Percentiles rank a stretch among this genome's conserved stretches.
Conservation (phyloP, 2,797 vertebrate genomes). For the Amblyraja radiata region DNA sequence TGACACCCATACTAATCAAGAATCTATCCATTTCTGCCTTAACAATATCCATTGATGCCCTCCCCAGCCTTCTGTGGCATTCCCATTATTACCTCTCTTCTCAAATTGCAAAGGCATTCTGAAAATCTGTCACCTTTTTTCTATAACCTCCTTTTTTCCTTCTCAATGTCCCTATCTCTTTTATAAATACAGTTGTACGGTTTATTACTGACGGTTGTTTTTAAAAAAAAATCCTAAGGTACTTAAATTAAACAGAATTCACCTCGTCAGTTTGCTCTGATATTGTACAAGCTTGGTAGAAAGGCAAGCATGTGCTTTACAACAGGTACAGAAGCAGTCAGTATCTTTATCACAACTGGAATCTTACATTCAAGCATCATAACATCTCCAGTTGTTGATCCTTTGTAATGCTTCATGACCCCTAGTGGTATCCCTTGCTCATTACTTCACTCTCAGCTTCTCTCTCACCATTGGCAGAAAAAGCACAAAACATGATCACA, state of each 20-base stretch:
- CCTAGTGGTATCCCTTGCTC: slow-evolving; percentile 5
- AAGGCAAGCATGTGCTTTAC: not conserved
- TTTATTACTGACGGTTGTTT: not conserved
- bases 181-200: not conserved
- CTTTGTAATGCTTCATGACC: slow-evolving; percentile 17
- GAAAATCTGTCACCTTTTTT: not conserved
- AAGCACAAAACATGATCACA: not conserved
- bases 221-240: not conserved
- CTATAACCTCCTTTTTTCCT: not conserved
- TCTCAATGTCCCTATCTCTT: not conserved
- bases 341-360: not conserved
- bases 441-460: not conserved
- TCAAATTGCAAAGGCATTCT: not conserved
- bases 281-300: not conserved
- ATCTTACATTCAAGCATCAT: not conserved
- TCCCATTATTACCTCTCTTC: not conserved
- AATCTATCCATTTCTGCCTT: no score
- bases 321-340: not conserved
- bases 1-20: no score
- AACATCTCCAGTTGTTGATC: not conserved
- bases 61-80: no score
- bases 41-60: no score
- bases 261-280: not conserved
- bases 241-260: not conserved
- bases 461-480: not conserved